Base-by-base conservation (phyloP, 2,113 vertebrate genomes). In the Festucalex cinctus region DNA sequence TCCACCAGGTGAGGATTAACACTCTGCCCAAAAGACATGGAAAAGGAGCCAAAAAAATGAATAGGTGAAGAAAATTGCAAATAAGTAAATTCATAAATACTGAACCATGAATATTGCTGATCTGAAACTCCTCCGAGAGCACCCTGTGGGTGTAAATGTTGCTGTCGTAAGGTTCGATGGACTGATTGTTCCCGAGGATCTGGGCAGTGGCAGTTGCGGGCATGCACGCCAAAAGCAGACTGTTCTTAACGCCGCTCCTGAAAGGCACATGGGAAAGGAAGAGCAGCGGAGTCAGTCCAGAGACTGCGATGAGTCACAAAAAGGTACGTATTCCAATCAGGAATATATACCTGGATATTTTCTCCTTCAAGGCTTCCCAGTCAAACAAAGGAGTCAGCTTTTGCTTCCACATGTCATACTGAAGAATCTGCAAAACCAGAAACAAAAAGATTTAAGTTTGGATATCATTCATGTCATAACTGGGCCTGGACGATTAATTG, bases 61-160 rank as follows among this genome's bases (percentile, higher is more conserved):
- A n/a, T n/a, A n/a, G n/a, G n/a, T n/a, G n/a, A n/a, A n/a, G n/a
- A n/a, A n/a, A n/a, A n/a, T n/a, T n/a, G n/a, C n/a, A n/a, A n/a
- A n/a, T n/a, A n/a, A n/a, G n/a, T n/a, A n/a, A n/a, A n/a, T n/a
- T n/a, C n/a, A n/a, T n/a, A n/a, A n/a, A n/a, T n/a, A n/a, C n/a
- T n/a, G n/a, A n/a, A n/a, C n/a, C n/a, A n/a, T n/a, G n/a, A n/a
- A n/a, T n/a, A n/a, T n/a, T n/a, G n/a, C n/a, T n/a, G n/a, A n/a
- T n/a, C n/a, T n/a, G n/a, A n/a, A 98, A 99, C 91, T 99, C 97
- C 17, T 97, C 97, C 0, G 97, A 99, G 56, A 99, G 93, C 1
- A 99, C 97, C 56, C 97, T 86, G 73, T 96, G 95, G 0, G 97
- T 98, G 82, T 99, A 99, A 91, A 99, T 95, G 89, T 99, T 99